phyloP scores from a whole-genome alignment of 2,888 invertebrate species.

The Eurytoma adleriae region DNA sequence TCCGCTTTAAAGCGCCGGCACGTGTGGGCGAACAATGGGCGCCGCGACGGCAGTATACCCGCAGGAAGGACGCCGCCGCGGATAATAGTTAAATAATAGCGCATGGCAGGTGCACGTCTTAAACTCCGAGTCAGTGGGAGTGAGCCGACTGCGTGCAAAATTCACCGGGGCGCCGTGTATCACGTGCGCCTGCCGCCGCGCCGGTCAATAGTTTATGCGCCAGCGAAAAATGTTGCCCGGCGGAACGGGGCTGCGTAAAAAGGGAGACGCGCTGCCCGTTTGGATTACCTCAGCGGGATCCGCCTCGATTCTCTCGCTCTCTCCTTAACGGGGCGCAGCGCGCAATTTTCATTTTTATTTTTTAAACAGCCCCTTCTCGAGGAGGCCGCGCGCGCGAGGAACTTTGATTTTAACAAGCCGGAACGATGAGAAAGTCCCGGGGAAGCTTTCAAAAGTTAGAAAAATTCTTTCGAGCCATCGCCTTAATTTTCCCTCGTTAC shows the following conservation, averaged over 20 bases:
- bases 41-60: background rate
- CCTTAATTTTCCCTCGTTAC: slow-evolving; percentile 37
- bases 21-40: slow-evolving; percentile 50
- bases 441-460: slow-evolving; percentile 26
- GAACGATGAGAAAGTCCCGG: background rate
- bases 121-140: slow-evolving; percentile 19
- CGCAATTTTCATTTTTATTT: background rate
- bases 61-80: slow-evolving; percentile 15
- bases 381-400: background rate
- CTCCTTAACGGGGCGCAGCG: background rate
- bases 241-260: background rate
- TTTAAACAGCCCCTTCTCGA: background rate
- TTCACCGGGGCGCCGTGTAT: slow-evolving; percentile 40
- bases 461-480: background rate
- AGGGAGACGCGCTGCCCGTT: background rate
- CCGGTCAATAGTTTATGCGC: slow-evolving; percentile 51
- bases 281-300: slow-evolving; percentile 25
- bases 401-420: slow-evolving; percentile 12
- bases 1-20: slow-evolving; percentile 43
- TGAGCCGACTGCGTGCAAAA: slow-evolving; percentile 33
- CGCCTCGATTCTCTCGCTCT: background rate
- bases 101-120: slow-evolving; percentile 40
- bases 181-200: slow-evolving; percentile 1
- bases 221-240: slow-evolving; percentile 41
- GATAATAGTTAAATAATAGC: slow-evolving; percentile 55